Evolutionary conservation across 2,113 vertebrate species (phyloP), one percentile per base, ranked within the genome.

Genomic region (Mesocricetus auratus): DNA sequence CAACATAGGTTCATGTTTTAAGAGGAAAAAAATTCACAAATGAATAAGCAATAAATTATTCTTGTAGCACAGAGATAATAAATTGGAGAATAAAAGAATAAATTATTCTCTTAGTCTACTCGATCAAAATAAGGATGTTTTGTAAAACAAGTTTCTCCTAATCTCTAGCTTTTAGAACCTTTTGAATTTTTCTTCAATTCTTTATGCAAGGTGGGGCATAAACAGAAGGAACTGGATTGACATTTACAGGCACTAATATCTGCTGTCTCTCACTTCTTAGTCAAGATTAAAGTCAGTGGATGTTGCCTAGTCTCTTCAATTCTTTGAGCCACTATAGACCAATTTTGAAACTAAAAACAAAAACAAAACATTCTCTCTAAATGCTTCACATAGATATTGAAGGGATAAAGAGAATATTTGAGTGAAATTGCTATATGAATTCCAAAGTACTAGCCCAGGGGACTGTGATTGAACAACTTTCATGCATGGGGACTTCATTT

Each of bases 261-360:
- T 69, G 11, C 21, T 75, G 16, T 16, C 16, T 88, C 21, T 89
- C 68, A 66, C 58, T 69, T 97, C 33, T 92, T 39, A 88, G 11
- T 4, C 68, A 83, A 74, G 45, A 39, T 83, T 74, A 68, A 74
- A 56, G 36, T 50, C 31, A 74, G 24, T 13, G 3, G 1, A 73
- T 64, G 8, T 62, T 77, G 26, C 39, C 13, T 86, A 81, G 7
- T 86, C 16, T 26, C 22, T 47, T 95, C 74, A 89, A 91, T 78
- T 50, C 75, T 47, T 66, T 95, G 58, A 86, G 8, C 21, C 71
- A 86, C 15, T 62, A 56, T 74, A 68, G 86, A 22, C 75, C 77
- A 62, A 83, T 39, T 24, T 92, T 75, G 33, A 93, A 86, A 93
- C 56, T 86, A 15, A 94, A 96, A 96, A 82, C 50, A 89, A 53